phyloP scores from a whole-genome alignment of 2,888 invertebrate species.

The Flexamia atlantica region DNA sequence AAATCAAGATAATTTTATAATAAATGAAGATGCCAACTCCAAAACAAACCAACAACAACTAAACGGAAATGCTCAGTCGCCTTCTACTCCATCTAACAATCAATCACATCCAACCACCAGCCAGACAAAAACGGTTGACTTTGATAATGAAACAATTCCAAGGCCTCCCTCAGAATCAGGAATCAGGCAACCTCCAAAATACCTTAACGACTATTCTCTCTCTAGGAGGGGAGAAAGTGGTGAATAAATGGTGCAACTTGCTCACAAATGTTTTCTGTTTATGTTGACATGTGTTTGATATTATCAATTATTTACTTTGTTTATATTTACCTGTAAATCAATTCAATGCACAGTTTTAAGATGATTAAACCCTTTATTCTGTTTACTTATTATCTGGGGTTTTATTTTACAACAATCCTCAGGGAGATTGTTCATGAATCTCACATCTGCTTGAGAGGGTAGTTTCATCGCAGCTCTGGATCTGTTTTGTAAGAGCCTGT shows the following conservation, averaged over 20 bases:
- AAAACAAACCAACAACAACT: background rate
- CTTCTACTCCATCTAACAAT: background rate
- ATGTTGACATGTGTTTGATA: background rate
- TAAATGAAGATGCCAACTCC: background rate
- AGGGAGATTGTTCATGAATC: too few relatives aligned
- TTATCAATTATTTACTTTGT: background rate
- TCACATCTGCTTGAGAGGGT: too few relatives aligned
- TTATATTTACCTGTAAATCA: background rate
- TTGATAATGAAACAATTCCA: background rate
- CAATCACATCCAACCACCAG: background rate
- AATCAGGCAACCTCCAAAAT: conserved; percentile 1
- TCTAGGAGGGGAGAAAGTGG: background rate
- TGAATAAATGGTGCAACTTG: background rate
- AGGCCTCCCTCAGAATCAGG: background rate
- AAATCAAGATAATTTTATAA: background rate
- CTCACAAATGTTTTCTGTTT: background rate
- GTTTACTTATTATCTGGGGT: background rate
- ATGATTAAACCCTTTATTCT: conserved; percentile 27
- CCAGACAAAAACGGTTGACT: background rate
- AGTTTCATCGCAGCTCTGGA: too few relatives aligned
- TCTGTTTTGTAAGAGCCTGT: too few relatives aligned
- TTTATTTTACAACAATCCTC: too few relatives aligned
- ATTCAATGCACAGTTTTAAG: conserved; percentile 3
- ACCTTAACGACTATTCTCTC: background rate
- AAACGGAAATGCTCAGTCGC: background rate